phyloP scores from a whole-genome alignment of 2,797 vertebrate species.

The Cephalopachus bancanus region DNA sequence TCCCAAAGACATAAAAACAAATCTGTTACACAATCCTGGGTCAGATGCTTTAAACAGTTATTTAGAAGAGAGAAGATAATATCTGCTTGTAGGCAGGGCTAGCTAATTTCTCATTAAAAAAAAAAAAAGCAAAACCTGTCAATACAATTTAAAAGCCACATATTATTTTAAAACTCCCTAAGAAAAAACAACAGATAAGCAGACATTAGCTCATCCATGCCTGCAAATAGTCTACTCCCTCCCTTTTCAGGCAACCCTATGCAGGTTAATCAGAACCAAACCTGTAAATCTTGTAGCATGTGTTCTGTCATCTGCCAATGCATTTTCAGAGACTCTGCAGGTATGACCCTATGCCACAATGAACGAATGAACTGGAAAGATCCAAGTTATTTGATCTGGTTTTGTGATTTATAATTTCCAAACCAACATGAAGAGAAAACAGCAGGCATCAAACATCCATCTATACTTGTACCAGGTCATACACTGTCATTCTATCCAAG shows the following conservation, averaged over 20 bases:
- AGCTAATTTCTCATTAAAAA: slow-evolving; percentile 53
- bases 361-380: slow-evolving; percentile 40
- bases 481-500: slow-evolving; percentile 76
- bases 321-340: slow-evolving; percentile 62
- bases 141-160: slow-evolving; percentile 37
- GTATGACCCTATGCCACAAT: background rate
- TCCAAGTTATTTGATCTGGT: slow-evolving; percentile 71
- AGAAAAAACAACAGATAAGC: slow-evolving; percentile 59
- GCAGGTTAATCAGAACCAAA: slow-evolving; percentile 66
- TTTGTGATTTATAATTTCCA: slow-evolving; percentile 76
- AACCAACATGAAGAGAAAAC: slow-evolving; percentile 75
- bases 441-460: slow-evolving; percentile 72
- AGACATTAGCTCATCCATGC: slow-evolving; percentile 32
- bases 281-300: background rate
- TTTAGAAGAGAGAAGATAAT: slow-evolving; percentile 63
- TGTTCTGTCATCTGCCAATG: slow-evolving; percentile 17
- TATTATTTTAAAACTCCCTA: slow-evolving; percentile 51
- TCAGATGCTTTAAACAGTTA: slow-evolving; percentile 66
- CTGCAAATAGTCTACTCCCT: slow-evolving; percentile 11
- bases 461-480: slow-evolving; percentile 76
- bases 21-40: slow-evolving; percentile 47
- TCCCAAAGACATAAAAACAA: slow-evolving; percentile 71
- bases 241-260: slow-evolving; percentile 45
- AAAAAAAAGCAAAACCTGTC: background rate
- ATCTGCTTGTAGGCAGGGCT: slow-evolving; percentile 15